Percentiles rank a stretch among this genome's conserved stretches.
phyloP scores from a whole-genome alignment of 2,113 vertebrate species.

The Cercopithecus mona region DNA sequence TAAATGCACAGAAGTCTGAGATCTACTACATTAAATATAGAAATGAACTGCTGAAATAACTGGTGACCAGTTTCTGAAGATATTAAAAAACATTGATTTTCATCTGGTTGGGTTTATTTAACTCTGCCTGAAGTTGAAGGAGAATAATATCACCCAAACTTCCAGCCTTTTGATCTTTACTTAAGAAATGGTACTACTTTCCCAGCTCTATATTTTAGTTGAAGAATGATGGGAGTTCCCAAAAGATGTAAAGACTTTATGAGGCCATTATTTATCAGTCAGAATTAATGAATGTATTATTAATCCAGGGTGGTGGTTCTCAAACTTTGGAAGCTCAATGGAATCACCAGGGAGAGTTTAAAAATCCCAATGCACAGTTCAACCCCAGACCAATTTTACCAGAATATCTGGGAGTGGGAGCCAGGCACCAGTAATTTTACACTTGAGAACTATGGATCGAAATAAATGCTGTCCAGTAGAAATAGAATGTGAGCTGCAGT shows the following conservation, averaged over 20 bases:
- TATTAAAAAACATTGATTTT: background rate
- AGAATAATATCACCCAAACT: background rate
- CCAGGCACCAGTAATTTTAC: background rate
- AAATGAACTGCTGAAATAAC: background rate
- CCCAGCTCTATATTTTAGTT: background rate
- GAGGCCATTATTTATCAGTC: background rate
- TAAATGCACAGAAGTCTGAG: background rate
- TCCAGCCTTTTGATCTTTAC: background rate
- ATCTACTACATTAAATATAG: background rate
- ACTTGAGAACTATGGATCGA: background rate
- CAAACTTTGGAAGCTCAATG: background rate
- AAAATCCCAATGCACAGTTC: background rate
- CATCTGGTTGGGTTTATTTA: background rate
- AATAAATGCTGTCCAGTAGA: background rate
- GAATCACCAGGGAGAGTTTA: background rate
- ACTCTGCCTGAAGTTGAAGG: background rate
- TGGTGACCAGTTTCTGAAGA: background rate
- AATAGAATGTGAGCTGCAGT: background rate
- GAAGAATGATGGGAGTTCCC: background rate
- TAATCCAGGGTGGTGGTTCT: background rate
- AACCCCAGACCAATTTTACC: background rate
- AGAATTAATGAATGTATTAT: background rate
- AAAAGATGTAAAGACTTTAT: background rate
- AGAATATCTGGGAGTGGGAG: background rate
- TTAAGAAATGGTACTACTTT: background rate